Base-by-base conservation (phyloP, 2,113 vertebrate genomes). In the Mus spicilegus region DNA sequence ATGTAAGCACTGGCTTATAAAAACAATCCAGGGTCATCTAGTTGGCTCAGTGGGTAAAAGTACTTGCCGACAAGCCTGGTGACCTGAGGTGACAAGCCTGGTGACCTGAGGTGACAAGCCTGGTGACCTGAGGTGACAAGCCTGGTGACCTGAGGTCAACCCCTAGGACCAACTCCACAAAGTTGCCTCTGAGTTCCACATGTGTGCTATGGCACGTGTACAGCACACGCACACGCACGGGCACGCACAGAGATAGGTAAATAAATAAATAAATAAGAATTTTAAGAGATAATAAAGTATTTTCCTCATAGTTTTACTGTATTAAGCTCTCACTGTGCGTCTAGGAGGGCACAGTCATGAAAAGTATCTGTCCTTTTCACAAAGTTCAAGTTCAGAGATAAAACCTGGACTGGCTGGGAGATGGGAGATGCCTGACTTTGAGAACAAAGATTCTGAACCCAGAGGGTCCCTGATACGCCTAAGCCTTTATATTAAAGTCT, bases 321-420 rank as follows among this genome's bases (percentile, higher is more conserved):
- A 80, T 73, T 73, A 49, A n/a, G 33, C 28, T 78, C n/a, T 93
- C 24, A n/a, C 63, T 85, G 39, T 89, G 51, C 39, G 56, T 14
- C 49, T 80, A 46, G 39, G 54, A 89, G 70, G 8, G 26, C 39
- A 84, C 72, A 88, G 72, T 69, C 46, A 63, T 39, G 75, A 46
- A 63, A 93, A 82, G 85, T n/a, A 80, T 33, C 61, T 85, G 61
- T 82, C 16, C 54, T 84, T 67, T 61, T 87, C 46, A n/a, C 36
- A 46, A 92, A 87, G 58, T 90, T 56, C n/a, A 84, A 49, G 19
- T 87, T 95, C 42, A 92, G 88, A 54, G 81, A 80, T 12, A 39
- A 65, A 58, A 77, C 26, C 42, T 88, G 39, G 36, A 24, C 22
- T 13, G 73, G n/a, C 17, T 28, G 17, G 70, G 28, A 36, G 17